Base-by-base conservation (phyloP, 2,113 vertebrate genomes). In the Ochotona princeps region DNA sequence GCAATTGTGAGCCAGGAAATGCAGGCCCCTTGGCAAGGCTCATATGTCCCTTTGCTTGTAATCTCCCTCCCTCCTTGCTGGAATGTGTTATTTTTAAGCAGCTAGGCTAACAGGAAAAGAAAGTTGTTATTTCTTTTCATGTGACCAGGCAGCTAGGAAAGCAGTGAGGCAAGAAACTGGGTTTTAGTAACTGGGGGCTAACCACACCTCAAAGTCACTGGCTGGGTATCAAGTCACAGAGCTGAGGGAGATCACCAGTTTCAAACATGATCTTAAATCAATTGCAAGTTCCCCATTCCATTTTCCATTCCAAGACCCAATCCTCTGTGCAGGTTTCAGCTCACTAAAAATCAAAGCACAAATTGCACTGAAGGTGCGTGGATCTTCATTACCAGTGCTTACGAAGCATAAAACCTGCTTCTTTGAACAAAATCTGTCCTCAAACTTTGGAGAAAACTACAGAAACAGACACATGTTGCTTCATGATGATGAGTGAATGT, bases 1-100 rank as follows among this genome's bases (percentile, higher is more conserved):
- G 98, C 96, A 89, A 98, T 99, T 99, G 98, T 99, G 96, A 96
- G 95, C 97, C 98, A 98, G 99, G 98, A 99, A 99, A 98, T 97
- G 96, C 98, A 95, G 94, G 96, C 92, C 96, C 94, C 94, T 96
- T 23, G 90, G 97, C 97, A 89, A 51, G 95, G 96, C 60, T 94
- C 90, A 63, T 44, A 86, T 92, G 92, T 98, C 98, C 98, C 90
- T 81, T 94, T 63, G 69, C 95, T 95, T 87, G 35, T 57, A 51
- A 7, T 83, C 96, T 94, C 94, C 96, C 97, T 87, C 87, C 92
- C 69, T 88, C 4, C 0, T 86, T n/a, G 89, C 73, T 93, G 96
- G 83, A 96, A 91, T 67, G 91, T 57, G 7, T 96, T 96, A 57
- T 97, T 96, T 97, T 97, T 94, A 88, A 98, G 72, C 88, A 94